Evolutionary conservation across 2,888 invertebrate genomes (phyloP).

Genomic region (Trachelus iudaicus): DNA sequence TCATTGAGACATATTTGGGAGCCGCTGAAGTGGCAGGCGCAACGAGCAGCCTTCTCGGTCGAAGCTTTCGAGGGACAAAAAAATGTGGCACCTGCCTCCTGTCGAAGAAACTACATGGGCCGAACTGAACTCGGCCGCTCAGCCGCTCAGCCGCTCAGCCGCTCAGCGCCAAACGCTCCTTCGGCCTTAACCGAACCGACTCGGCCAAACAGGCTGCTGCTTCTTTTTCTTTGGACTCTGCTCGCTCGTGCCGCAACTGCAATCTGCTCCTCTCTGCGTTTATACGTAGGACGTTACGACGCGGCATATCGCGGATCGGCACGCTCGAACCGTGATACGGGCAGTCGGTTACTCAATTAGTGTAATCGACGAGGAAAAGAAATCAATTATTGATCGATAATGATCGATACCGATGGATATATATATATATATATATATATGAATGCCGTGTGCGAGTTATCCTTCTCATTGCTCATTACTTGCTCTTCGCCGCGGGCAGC

Average conservation of each 20-base stretch:
- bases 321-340: no score
- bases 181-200: conserved; percentile 28
- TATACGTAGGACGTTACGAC: conserved; percentile 17
- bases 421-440: background rate
- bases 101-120: conserved; percentile 1
- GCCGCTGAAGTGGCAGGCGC: conserved; percentile 32
- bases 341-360: no score
- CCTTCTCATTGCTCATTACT: conserved; percentile 20
- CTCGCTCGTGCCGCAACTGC: conserved; percentile 53
- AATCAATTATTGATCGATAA: no score
- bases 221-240: conserved; percentile 21
- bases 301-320: no score
- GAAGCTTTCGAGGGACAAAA: conserved; percentile 42
- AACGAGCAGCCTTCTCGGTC: conserved; percentile 34
- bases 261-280: conserved; percentile 52
- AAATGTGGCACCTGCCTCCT: conserved; percentile 59
- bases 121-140: no score
- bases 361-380: no score
- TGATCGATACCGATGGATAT: background rate
- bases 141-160: no score
- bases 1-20: conserved; percentile 32
- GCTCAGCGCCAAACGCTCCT: conserved; percentile 13
- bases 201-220: conserved; percentile 29
- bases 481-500: background rate
- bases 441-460: conserved; percentile 9